These are phyloP conservation scores for Heterodera filipjevi DNA, from an alignment of 2,888 invertebrate genomes.

Conservation along the genomic window DNA sequence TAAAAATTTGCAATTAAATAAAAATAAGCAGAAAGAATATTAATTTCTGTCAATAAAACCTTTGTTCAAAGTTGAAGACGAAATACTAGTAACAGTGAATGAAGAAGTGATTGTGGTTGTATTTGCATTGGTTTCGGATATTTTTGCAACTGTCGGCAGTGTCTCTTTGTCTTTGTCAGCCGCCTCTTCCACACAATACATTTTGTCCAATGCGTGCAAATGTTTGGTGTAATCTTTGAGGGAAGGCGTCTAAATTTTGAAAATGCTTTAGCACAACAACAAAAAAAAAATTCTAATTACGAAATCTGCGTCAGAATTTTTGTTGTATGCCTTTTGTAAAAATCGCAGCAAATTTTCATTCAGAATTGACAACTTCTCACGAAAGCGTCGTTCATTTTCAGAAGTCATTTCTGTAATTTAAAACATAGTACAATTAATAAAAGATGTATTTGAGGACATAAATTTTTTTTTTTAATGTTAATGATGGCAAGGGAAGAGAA, in stretches of 20 bases:
- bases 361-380: slow-evolving; percentile 36
- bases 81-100: too few species aligned
- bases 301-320: slow-evolving; percentile 34
- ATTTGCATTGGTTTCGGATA: too few species aligned
- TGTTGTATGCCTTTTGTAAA: slow-evolving; percentile 24
- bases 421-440: not conserved
- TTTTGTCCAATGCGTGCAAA: slow-evolving; percentile 31
- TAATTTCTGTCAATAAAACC: too few species aligned
- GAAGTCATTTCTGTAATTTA: slow-evolving; percentile 15
- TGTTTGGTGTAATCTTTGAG: slow-evolving; percentile 40
- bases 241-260: slow-evolving; percentile 32
- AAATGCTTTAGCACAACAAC: not conserved
- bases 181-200: slow-evolving; percentile 19
- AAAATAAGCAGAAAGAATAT: too few species aligned
- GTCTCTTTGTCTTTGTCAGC: not conserved
- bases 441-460: not conserved
- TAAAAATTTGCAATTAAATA: too few species aligned
- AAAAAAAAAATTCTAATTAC: slow-evolving; percentile 27
- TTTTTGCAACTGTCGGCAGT: not conserved
- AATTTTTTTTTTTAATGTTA: too few species aligned
- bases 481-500: too few species aligned
- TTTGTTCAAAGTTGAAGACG: too few species aligned
- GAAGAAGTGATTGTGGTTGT: not conserved
- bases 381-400: slow-evolving; percentile 22
- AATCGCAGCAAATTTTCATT: slow-evolving; percentile 38